Evolutionary conservation across 2,113 vertebrate genomes (phyloP), one percentile per base, ranked within the genome.

Genomic region (Takifugu flavidus): DNA sequence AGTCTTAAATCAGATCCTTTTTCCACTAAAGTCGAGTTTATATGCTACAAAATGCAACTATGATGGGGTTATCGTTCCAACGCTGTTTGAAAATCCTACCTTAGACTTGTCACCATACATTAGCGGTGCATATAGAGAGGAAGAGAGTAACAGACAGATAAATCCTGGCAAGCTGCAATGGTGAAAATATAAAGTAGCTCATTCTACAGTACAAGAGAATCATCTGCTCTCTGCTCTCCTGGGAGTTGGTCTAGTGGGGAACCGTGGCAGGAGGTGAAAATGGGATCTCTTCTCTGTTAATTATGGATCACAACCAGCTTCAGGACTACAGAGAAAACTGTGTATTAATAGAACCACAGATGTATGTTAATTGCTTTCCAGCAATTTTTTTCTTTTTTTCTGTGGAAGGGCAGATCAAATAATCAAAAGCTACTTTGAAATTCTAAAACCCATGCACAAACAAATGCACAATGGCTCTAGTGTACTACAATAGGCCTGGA

Each of bases 381-480:
- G 31, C 31, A 34, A 68, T 79, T 71, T 46, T 25, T 53, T 27
- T 63, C 59, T 25, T 58, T 67, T 62, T 56, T 68, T 13, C 15
- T 1, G 44, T 8, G 13, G 13, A 1, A 3, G 45, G 45, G 15
- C 2, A 47, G 14, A 89, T 89, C 84, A 89, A 89, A 89, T 82
- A 80, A 83, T 86, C 74, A 84, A 58, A 77, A 76, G 49, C 54
- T 61, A 84, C 87, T 89, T 89, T 89, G 88, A 89, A 89, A 89
- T 87, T 88, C 76, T 82, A 86, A 88, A 85, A 51, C 56, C 57
- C 59, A 75, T 72, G 70, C 61, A 26, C 60, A 27, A 46, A 87
- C 4, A 72, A 80, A 54, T 53, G 53, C 74, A 70, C 34, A 56
- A 75, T 49, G 67, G 74, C 59, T 84, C 66, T 62, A 77, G 56